phyloP scores from a whole-genome alignment of 2,113 vertebrate genomes.

The Chiloscyllium plagiosum region DNA sequence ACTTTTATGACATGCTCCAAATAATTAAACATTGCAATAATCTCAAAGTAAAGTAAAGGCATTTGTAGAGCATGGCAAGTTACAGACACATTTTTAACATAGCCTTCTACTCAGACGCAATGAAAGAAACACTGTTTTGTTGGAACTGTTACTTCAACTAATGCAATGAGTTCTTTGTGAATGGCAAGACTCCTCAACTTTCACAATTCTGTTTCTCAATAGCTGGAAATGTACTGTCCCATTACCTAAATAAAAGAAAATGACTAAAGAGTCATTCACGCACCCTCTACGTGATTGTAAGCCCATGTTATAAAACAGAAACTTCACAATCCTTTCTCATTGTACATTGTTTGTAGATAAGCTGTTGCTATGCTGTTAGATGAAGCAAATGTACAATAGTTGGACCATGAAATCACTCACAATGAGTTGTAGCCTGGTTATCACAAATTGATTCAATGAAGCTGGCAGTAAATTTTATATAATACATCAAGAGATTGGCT shows the following conservation, averaged over 20 bases:
- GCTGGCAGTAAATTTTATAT: conserved; percentile 33
- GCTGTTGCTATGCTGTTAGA: conserved; percentile 26
- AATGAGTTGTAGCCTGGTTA: conserved; percentile 23
- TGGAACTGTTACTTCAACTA: not conserved
- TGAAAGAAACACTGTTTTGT: conserved; percentile 33
- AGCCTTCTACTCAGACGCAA: conserved; percentile 3
- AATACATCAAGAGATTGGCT: not conserved
- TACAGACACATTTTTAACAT: conserved; percentile 11
- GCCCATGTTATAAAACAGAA: conserved; percentile 24
- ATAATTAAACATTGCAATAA: conserved; percentile 2
- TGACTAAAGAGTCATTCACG: conserved; percentile 26
- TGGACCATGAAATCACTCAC: conserved; percentile 22
- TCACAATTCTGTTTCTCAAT: conserved; percentile 31
- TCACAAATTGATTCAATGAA: conserved; percentile 33
- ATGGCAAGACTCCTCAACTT: conserved; percentile 15
- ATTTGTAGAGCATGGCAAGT: conserved; percentile 14
- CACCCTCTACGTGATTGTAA: conserved; percentile 15
- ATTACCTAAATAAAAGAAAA: conserved; percentile 9
- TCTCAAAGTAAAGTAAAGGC: conserved; percentile 8
- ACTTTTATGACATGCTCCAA: conserved; percentile 22
- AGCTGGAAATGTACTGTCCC: conserved; percentile 24
- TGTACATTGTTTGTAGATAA: conserved; percentile 32
- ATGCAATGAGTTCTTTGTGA: not conserved
- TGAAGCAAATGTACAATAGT: conserved; percentile 24
- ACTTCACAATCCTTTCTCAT: conserved; percentile 8